Percentiles rank a stretch among this genome's conserved stretches.
phyloP scores from a whole-genome alignment of 2,113 vertebrate species.

The Paratilapia polleni region DNA sequence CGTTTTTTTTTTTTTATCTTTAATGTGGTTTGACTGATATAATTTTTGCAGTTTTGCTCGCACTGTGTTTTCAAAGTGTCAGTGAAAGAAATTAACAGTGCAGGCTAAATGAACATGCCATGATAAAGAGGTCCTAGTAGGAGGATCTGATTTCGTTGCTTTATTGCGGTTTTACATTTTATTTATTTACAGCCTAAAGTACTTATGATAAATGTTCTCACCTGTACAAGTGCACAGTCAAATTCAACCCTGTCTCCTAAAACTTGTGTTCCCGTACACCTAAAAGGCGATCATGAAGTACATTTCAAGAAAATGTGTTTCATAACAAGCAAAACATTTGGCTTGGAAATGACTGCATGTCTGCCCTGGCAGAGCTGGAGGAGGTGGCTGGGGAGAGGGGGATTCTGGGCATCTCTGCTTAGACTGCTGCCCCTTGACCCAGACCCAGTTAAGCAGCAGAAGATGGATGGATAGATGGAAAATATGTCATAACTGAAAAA shows the following conservation, averaged over 20 bases:
- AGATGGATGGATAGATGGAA: neutral
- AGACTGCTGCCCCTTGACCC: neutral
- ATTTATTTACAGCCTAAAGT: neutral
- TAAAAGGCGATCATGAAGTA: neutral
- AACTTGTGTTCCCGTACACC: neutral
- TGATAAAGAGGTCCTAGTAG: neutral
- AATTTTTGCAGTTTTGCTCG: no score
- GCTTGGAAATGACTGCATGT: neutral
- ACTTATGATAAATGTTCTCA: neutral
- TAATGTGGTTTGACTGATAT: neutral
- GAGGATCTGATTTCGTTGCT: neutral
- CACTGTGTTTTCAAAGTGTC: no score
- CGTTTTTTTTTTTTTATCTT: neutral
- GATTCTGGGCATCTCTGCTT: neutral
- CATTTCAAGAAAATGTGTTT: neutral
- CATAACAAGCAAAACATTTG: neutral
- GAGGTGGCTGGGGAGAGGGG: neutral
- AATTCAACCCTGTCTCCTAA: neutral
- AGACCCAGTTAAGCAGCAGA: neutral
- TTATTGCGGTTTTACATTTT: neutral
- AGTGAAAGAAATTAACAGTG: no score
- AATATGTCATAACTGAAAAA: neutral
- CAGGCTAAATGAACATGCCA: neutral
- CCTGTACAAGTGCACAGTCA: neutral
- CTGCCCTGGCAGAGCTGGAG: neutral